Conservation (phyloP, 2,888 invertebrate genomes). For the Rhodophaea formosa region DNA sequence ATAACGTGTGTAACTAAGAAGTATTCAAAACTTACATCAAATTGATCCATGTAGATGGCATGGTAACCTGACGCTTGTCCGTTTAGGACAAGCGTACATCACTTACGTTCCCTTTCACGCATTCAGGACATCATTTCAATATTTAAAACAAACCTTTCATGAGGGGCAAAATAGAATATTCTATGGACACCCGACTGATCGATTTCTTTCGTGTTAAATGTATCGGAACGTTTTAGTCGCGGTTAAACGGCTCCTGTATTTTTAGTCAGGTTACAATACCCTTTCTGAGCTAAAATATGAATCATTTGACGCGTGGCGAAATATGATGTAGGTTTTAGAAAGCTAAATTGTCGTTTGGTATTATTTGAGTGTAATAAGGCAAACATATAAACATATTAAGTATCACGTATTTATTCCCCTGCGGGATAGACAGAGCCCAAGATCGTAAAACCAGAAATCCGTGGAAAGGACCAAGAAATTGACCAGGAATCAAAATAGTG, state of each 20-base stretch:
- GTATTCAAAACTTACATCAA: too few species aligned
- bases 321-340: background rate
- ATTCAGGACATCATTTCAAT: slow-evolving; percentile 8
- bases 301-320: slow-evolving; percentile 1
- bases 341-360: background rate
- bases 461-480: too few species aligned
- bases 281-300: slow-evolving; percentile 8
- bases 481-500: too few species aligned
- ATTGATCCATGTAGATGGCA: too few species aligned
- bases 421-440: too few species aligned
- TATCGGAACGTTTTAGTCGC: slow-evolving; percentile 21
- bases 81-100: background rate
- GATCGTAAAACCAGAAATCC: too few species aligned
- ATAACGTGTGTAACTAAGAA: too few species aligned
- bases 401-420: too few species aligned
- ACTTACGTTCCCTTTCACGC: background rate
- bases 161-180: slow-evolving; percentile 17
- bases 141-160: slow-evolving; percentile 12
- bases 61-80: too few species aligned
- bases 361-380: background rate
- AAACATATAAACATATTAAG: too few species aligned
- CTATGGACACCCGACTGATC: slow-evolving; percentile 14
- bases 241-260: slow-evolving; percentile 21
- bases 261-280: slow-evolving; percentile 21
- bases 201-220: slow-evolving; percentile 26